Evolutionary conservation across 2,113 vertebrate genomes (phyloP).

Genomic region (Prochilodus magdalenae): DNA sequence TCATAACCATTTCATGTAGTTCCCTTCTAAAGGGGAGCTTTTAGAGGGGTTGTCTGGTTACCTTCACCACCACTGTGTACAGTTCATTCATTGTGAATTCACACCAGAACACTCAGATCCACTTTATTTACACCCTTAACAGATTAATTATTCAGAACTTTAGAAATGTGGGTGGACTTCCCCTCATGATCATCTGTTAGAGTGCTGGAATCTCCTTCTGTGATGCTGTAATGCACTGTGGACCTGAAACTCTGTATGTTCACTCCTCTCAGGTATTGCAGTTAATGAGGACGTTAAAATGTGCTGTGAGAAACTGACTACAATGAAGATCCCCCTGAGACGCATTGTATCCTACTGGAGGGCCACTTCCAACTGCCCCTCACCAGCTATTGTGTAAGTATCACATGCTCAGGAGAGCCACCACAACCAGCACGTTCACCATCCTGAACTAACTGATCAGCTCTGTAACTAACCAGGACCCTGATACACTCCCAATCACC

Average conservation of each 20-base stretch:
- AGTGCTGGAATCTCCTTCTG: neutral
- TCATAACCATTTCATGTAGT: too few species aligned
- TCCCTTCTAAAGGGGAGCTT: too few species aligned
- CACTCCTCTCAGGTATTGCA: neutral
- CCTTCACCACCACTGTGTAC: too few species aligned
- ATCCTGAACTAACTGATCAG: neutral
- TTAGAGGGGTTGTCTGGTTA: too few species aligned
- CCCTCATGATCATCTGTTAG: neutral
- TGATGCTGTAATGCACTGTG: neutral
- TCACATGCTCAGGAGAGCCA: neutral
- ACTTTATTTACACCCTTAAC: too few species aligned
- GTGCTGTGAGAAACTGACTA: neutral
- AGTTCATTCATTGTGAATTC: too few species aligned
- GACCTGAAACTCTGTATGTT: neutral
- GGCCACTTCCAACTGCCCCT: neutral
- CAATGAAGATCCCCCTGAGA: neutral
- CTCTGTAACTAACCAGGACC: neutral
- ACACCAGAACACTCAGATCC: too few species aligned
- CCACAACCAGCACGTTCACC: neutral
- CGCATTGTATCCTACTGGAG: neutral
- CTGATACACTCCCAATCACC: too few species aligned
- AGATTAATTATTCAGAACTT: too few species aligned
- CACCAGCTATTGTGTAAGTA: neutral
- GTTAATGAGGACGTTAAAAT: rapidly evolving
- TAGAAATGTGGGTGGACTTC: too few species aligned